A percentile compares a stretch with the other conserved stretches of the same genome.
Evolutionary conservation across 2,888 invertebrate genomes (phyloP).

Genomic region (Ditylenchus weischeri): DNA sequence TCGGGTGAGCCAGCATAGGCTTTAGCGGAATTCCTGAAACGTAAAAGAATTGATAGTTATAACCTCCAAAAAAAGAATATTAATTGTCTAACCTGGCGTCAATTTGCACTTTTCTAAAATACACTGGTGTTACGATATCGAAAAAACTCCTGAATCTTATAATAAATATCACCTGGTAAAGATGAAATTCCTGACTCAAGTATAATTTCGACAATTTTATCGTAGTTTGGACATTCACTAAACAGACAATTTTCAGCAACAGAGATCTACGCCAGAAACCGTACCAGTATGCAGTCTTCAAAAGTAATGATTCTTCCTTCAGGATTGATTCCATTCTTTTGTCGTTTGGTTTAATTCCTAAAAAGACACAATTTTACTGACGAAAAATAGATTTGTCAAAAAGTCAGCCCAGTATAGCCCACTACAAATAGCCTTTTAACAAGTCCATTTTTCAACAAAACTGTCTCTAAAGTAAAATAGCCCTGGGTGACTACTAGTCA

Average conservation of each 20-base stretch:
- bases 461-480: neutral
- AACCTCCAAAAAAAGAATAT: neutral
- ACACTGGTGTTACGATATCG: too few relatives aligned
- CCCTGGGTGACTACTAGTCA: neutral
- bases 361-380: constrained; percentile 2
- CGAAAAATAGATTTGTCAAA: too few relatives aligned
- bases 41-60: neutral
- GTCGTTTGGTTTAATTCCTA: constrained; percentile 64
- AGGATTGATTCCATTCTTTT: constrained; percentile 69
- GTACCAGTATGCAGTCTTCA: constrained; percentile 90
- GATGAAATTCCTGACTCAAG: constrained; percentile 73
- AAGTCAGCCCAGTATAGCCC: too few relatives aligned
- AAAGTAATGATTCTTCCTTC: constrained; percentile 73
- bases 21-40: constrained; percentile 75
- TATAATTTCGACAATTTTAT: constrained; percentile 75
- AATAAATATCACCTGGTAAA: constrained; percentile 64
- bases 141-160: too few relatives aligned
- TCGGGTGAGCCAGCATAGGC: constrained; percentile 98
- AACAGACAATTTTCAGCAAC: constrained; percentile 46
- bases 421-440: too few relatives aligned
- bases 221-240: constrained; percentile 92
- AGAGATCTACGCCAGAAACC: constrained; percentile 28
- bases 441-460: too few relatives aligned
- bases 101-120: constrained; percentile 72
- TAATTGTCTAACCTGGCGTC: constrained; percentile 66